Percentiles rank a stretch among this genome's conserved stretches.
phyloP scores from a whole-genome alignment of 2,888 invertebrate species.

The Metallyticus violacea region DNA sequence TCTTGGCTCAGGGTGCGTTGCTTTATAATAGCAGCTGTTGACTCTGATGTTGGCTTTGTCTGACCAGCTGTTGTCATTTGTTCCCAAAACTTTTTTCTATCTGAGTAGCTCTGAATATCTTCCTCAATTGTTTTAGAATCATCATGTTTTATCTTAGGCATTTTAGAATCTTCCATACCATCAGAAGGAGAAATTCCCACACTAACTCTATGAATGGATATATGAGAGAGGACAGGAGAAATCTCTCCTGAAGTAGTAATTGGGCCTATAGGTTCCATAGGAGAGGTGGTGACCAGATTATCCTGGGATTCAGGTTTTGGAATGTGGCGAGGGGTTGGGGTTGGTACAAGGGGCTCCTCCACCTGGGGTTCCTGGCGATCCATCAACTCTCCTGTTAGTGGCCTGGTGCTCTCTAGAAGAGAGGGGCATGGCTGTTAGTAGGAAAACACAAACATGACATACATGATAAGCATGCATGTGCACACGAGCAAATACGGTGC shows the following conservation, averaged over 20 bases:
- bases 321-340: conserved; percentile 26
- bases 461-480: background rate
- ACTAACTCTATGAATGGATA: conserved; percentile 20
- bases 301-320: conserved; percentile 18
- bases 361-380: conserved; percentile 26
- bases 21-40: background rate
- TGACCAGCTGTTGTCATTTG: conserved; percentile 40
- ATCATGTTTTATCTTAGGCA: conserved; percentile 14
- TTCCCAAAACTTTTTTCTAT: conserved; percentile 55
- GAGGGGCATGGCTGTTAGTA: conserved; percentile 32
- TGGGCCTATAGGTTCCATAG: conserved; percentile 12
- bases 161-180: background rate
- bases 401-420: conserved; percentile 34
- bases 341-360: conserved; percentile 28
- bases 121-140: conserved; percentile 34
- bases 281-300: background rate
- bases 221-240: conserved; percentile 1
- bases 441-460: conserved; percentile 7
- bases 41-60: conserved; percentile 37
- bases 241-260: background rate
- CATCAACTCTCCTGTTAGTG: conserved; percentile 29
- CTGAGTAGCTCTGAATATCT: conserved; percentile 47
- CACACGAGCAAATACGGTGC: background rate
- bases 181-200: conserved; percentile 26
- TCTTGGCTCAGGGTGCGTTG: conserved; percentile 42